Percentiles rank a stretch among this genome's conserved stretches.
Conservation (phyloP, 2,113 vertebrate species). For the Fukomys damarensis region DNA sequence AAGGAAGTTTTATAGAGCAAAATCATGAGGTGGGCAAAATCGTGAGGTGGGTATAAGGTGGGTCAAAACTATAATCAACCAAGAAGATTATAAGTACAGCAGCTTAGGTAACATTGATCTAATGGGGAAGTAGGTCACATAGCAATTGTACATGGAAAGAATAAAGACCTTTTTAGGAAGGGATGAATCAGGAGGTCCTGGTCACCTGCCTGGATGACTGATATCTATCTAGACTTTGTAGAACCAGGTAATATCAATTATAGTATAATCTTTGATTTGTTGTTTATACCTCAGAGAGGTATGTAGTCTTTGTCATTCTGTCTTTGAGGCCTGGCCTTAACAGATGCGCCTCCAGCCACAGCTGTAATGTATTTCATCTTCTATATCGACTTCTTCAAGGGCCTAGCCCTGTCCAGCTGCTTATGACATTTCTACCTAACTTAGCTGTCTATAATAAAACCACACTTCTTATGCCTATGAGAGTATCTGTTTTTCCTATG, state of each 20-base stretch:
- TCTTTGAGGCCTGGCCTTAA: neutral
- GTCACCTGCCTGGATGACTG: neutral
- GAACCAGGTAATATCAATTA: neutral
- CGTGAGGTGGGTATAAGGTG: neutral
- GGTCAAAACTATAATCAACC: neutral
- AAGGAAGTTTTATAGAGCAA: neutral
- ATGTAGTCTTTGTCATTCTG: neutral
- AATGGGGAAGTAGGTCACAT: neutral
- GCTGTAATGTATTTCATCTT: neutral
- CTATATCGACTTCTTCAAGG: neutral
- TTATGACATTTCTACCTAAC: neutral
- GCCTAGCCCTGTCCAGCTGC: neutral
- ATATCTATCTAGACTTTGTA: neutral
- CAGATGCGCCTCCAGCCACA: neutral
- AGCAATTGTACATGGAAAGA: neutral
- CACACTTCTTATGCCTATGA: accelerated
- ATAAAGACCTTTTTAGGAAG: neutral
- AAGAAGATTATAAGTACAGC: neutral
- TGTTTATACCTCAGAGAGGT: neutral
- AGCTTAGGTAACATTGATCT: neutral
- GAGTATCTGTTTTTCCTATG: accelerated
- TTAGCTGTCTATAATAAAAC: neutral
- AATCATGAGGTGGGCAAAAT: neutral
- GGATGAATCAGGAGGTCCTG: neutral
- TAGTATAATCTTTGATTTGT: neutral